These are phyloP conservation scores for Stegodyphus mimosarum DNA, from an alignment of 1,140 invertebrate species.

Conservation along the genomic window DNA sequence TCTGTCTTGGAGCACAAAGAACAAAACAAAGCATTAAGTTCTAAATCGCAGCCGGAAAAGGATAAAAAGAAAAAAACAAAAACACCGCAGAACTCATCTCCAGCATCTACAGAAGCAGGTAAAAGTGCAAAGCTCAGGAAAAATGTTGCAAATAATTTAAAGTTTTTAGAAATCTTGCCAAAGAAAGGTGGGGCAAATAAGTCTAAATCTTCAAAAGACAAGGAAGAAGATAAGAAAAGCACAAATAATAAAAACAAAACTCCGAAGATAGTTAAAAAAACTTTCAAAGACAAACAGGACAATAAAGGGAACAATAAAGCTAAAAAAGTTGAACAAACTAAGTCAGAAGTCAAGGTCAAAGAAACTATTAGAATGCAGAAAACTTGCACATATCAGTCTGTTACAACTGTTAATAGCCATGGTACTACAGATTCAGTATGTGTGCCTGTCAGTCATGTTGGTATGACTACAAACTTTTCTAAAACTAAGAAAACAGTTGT, in stretches of 20 bases:
- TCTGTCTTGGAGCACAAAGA: conserved; percentile 6
- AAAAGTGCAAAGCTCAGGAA: neutral
- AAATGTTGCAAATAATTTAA: neutral
- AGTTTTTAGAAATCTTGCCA: neutral
- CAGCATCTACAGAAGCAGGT: neutral
- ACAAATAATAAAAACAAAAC: neutral
- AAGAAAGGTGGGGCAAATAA: conserved; percentile 9
- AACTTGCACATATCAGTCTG: conserved; percentile 58
- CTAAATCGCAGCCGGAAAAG: neutral
- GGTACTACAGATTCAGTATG: conserved; percentile 39
- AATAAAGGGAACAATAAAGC: conserved; percentile 17
- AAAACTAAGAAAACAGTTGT: conserved; percentile 58
- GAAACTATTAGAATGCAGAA: conserved; percentile 53
- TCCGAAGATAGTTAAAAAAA: conserved; percentile 4
- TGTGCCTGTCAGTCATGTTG: conserved; percentile 26
- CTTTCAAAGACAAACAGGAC: conserved; percentile 21
- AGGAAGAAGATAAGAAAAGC: conserved; percentile 8
- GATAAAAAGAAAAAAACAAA: conserved; percentile 23
- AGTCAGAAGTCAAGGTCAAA: conserved; percentile 55
- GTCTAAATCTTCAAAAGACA: conserved; percentile 41
- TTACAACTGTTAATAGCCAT: conserved; percentile 44
- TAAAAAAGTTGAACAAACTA: conserved; percentile 49
- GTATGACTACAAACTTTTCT: conserved; percentile 42
- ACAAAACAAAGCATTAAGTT: neutral
- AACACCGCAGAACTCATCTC: neutral